Evolutionary conservation across 2,113 vertebrate species (phyloP), one percentile per base, ranked within the genome.

Genomic region (Varanus salvator): DNA sequence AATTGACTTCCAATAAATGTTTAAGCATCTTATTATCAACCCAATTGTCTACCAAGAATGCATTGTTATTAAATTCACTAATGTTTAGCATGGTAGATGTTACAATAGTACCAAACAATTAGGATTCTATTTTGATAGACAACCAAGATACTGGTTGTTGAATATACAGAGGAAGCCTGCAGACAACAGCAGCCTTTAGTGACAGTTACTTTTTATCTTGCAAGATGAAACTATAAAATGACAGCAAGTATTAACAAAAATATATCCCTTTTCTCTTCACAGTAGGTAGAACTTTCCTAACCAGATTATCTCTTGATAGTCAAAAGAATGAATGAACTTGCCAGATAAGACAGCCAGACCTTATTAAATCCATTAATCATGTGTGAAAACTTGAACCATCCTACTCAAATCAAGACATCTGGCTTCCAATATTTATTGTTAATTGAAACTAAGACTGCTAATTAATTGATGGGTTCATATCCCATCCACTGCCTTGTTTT

Each of bases 151-250:
- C 83, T 0, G 0, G 17, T 78, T 44, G 23, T 38, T 48, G 4
- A 81, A 69, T 31, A 27, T 19, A 66, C 0, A 38, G 54, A 66
- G 69, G 87, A 21, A 7, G 19, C 0, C 0, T 25, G 29, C 21
- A 71, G 21, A 72, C 83, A 38, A 17, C 0, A 89, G 71, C 17
- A 17, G 57, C 74, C 17, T 64, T 64, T 64, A 64, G 1, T 64
- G 15, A 64, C 17, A 64, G 60, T 19, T 64, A 3, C 11, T 64
- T 64, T 64, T 64, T 48, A 31, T 60, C 52, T 87, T 50, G 6
- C 1, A 1, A 44, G 60, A 52, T 15, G 80, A 75, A 38, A 6
- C n/a, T 8, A 1, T 44, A 60, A 38, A 64, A 38, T 50, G 12
- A 15, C 8, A 54, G 78, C 12, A 34, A 60, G 25, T 0, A 91